Percentiles rank a stretch among this genome's conserved stretches.
Conservation (phyloP, 2,888 invertebrate species). For the Bhutanitis thaidina region DNA sequence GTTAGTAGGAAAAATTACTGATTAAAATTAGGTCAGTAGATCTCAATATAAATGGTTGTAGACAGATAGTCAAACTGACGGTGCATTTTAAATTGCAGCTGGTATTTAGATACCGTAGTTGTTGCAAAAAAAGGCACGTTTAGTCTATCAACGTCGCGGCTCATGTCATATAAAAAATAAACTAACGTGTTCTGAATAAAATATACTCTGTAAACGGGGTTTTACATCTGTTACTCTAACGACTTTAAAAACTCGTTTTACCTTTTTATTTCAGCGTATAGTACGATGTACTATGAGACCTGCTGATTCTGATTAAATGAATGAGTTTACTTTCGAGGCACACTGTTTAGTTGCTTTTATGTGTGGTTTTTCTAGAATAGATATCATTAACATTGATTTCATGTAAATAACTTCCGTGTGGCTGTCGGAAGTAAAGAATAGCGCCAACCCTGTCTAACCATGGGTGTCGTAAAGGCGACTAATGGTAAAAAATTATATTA, state of each 20-base stretch:
- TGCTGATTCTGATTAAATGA: no score
- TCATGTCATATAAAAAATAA: constrained; percentile 2
- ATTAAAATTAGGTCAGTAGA: constrained; percentile 18
- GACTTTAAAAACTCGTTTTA: not conserved
- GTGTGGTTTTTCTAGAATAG: no score
- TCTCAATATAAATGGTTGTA: not conserved
- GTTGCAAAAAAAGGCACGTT: constrained; percentile 1
- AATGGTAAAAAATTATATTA: no score
- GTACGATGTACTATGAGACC: not conserved
- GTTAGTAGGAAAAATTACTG: not conserved
- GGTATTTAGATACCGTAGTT: not conserved
- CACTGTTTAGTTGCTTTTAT: no score
- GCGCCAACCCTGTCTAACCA: no score
- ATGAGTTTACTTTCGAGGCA: no score
- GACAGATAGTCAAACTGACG: not conserved
- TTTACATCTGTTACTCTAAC: not conserved
- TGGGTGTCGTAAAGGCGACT: no score
- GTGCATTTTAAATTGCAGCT: constrained; percentile 5
- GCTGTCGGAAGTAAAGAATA: no score
- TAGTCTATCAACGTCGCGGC: not conserved
- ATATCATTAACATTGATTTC: no score
- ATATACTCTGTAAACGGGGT: not conserved
- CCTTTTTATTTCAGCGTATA: not conserved
- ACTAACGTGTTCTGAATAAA: constrained; percentile 1
- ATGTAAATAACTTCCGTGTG: no score